Evolutionary conservation across 2,888 invertebrate genomes (phyloP), one percentile per base, ranked within the genome.

Genomic region (Adela reaumurella): DNA sequence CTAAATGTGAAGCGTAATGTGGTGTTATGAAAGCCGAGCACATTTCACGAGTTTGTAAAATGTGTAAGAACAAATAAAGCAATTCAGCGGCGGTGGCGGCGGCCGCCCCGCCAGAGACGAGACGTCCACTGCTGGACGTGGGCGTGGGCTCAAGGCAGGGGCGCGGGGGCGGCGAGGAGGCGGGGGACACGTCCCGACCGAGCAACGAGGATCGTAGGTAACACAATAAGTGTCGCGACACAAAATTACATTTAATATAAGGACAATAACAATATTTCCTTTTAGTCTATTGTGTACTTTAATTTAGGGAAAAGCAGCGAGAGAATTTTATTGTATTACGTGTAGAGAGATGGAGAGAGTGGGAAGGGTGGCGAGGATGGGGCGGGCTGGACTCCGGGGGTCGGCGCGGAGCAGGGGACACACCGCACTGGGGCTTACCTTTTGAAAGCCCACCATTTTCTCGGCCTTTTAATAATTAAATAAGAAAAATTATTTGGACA

Each of bases 241-340:
- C 43, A 43, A 19, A 19, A 19, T 43, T 43, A 43, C 19, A 43
- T 43, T 43, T 19, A 43, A 43, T 43, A 19, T n/a, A 43, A 43
- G 43, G 8, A 43, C 43, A 43, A 43, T 43, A 43, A 43, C 19
- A 43, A 19, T 43, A 43, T 19, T 19, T 43, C 43, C 43, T 19
- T 19, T 43, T 43, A 43, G 17, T 17, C 43, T 19, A 43, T 43
- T 43, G 43, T 43, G 43, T 43, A 43, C 43, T 43, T 43, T 43
- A 43, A 43, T 43, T 43, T 43, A 43, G 43, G 43, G 18, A 43
- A 19, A 43, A 43, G 43, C 19, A 43, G 43, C 43, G 43, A 16
- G 17, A 43, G 43, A 19, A 16, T 43, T 43, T 43, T 43, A 43
- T 43, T 43, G 43, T 43, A 19, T 11, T 42, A 43, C 17, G 19